Conservation (phyloP, 2,888 invertebrate genomes). For the Eupelmus urozonus region DNA sequence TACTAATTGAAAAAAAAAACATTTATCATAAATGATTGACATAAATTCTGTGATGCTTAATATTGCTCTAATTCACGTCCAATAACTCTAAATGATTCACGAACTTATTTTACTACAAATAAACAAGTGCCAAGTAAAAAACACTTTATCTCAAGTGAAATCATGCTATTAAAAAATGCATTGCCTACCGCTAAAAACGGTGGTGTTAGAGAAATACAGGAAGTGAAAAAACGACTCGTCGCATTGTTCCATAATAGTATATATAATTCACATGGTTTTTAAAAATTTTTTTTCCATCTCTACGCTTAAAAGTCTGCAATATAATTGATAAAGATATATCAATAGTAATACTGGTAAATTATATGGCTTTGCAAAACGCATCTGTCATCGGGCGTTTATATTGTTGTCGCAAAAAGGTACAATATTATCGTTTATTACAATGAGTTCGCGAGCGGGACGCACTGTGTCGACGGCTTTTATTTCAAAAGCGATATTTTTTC, state of each 20-base stretch:
- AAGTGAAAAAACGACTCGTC: slow-evolving; percentile 26
- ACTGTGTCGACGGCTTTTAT: slow-evolving; percentile 14
- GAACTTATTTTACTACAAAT: slow-evolving; percentile 3
- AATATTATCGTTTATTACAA: slow-evolving; percentile 33
- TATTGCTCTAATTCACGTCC: slow-evolving; percentile 32
- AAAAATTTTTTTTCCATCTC: neutral
- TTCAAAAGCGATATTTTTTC: neutral
- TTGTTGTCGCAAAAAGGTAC: slow-evolving; percentile 45
- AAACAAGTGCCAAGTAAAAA: slow-evolving; percentile 11
- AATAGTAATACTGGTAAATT: slow-evolving; percentile 75
- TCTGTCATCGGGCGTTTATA: slow-evolving; percentile 23
- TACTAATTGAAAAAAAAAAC: no score
- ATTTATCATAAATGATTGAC: no score
- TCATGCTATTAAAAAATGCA: slow-evolving; percentile 24
- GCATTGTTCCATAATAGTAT: slow-evolving; percentile 1
- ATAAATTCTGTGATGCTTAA: no score
- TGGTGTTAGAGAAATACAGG: neutral
- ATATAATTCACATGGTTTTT: slow-evolving; percentile 24
- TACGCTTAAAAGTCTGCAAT: slow-evolving; percentile 44
- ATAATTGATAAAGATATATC: slow-evolving; percentile 51
- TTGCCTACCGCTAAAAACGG: slow-evolving; percentile 27
- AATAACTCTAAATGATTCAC: slow-evolving; percentile 23
- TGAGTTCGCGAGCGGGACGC: neutral
- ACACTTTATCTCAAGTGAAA: no score
- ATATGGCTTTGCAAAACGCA: slow-evolving; percentile 73